A percentile compares a stretch with the other conserved stretches of the same genome.
phyloP scores from a whole-genome alignment of 2,888 invertebrate species.

The Meghimatium bilineatum region DNA sequence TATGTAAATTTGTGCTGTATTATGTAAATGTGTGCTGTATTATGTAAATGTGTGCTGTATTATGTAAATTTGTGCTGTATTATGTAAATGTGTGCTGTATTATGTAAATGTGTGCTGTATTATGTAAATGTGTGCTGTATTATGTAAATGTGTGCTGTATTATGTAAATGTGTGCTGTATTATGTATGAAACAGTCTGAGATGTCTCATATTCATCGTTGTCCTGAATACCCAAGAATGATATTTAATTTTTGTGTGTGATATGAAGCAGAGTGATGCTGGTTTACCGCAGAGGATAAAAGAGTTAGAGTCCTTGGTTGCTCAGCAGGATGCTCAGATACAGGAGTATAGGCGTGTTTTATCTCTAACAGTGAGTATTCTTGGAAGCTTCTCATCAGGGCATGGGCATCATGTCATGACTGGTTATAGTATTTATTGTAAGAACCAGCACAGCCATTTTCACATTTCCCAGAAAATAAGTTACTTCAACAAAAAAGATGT shows the following conservation, averaged over 20 bases:
- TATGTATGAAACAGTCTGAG: no score
- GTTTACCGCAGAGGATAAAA: conserved; percentile 27
- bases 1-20: no score
- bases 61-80: no score
- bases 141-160: no score
- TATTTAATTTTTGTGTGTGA: background rate
- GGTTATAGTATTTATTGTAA: background rate
- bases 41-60: no score
- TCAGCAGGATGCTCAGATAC: conserved; percentile 49
- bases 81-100: no score
- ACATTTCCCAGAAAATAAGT: background rate
- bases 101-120: no score
- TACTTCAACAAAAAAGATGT: background rate
- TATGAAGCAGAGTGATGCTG: conserved; percentile 5
- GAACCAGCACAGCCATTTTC: background rate
- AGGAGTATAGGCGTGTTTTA: conserved; percentile 51
- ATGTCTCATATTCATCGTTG: no score
- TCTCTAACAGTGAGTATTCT: conserved; percentile 47
- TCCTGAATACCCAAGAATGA: background rate
- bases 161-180: no score
- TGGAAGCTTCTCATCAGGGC: background rate
- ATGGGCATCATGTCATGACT: background rate
- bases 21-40: no score
- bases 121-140: no score
- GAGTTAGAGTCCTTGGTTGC: conserved; percentile 45